These are phyloP conservation scores for Sebastiscus albofasciatus DNA, from an alignment of 2,797 vertebrate species.

Conservation along the genomic window DNA sequence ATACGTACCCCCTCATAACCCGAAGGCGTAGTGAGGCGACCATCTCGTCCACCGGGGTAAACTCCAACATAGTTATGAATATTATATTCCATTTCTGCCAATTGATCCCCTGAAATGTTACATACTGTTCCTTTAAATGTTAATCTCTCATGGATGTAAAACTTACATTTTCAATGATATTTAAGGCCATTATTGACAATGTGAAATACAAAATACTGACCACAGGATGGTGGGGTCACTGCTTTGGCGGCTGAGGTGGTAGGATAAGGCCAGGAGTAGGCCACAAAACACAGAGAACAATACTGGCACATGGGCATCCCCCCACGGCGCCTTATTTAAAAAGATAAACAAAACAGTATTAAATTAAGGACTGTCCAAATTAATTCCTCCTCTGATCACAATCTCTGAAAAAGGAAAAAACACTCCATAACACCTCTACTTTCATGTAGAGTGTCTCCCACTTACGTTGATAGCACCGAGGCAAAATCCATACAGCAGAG, in stretches of 20 bases:
- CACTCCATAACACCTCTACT: not conserved
- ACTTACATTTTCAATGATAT: not conserved
- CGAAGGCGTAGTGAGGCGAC: too few species aligned
- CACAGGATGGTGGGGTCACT: conserved; percentile 91
- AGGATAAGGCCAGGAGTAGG: conserved; percentile 89
- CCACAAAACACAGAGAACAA: conserved; percentile 93
- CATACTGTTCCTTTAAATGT: too few species aligned
- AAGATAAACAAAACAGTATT: not conserved
- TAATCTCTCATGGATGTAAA: not conserved
- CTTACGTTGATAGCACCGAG: conserved; percentile 90
- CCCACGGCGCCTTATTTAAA: conserved; percentile 86
- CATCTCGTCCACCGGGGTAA: too few species aligned
- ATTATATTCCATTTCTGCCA: too few species aligned
- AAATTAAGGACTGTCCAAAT: not conserved
- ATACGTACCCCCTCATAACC: too few species aligned
- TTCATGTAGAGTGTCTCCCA: not conserved
- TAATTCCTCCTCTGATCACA: not conserved
- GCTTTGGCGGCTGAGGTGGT: conserved; percentile 93
- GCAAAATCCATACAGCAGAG: conserved; percentile 91
- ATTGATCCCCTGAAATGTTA: too few species aligned
- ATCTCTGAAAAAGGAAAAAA: not conserved
- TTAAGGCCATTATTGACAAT: not conserved
- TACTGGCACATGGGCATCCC: conserved; percentile 91
- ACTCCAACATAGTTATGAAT: too few species aligned
- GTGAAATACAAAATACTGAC: conserved; percentile 74